Percentiles rank a stretch among this genome's conserved stretches.
Evolutionary conservation across 2,113 vertebrate genomes (phyloP).

Genomic region (Colaptes auratus): DNA sequence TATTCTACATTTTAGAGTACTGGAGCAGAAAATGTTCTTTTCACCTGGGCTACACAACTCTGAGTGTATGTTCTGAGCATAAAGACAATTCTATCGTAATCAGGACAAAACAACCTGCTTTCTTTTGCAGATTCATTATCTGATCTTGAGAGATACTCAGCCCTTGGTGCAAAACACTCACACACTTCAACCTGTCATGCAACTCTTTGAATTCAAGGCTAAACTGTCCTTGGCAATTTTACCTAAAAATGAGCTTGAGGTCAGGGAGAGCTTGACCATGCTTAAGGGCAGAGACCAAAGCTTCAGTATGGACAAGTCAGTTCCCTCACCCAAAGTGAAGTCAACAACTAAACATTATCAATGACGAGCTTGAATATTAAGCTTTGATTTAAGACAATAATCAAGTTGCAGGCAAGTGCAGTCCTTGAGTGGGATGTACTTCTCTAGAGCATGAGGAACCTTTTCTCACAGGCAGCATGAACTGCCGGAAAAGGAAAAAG

Average conservation of each 20-base stretch:
- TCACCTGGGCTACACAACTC: neutral
- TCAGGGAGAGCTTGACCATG: neutral
- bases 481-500: neutral
- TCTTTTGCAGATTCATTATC: neutral
- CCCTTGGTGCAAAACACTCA: neutral
- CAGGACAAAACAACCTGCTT: neutral
- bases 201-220: neutral
- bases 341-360: neutral
- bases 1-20: neutral
- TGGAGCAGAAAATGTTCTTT: neutral
- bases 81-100: neutral
- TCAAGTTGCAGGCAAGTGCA: neutral
- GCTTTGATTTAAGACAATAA: neutral
- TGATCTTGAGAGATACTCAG: neutral
- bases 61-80: neutral
- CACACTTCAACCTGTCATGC: neutral
- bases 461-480: neutral
- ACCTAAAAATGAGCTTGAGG: neutral
- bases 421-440: neutral
- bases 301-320: neutral
- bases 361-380: neutral
- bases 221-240: neutral
- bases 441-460: neutral
- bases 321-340: neutral
- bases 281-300: neutral